These are phyloP conservation scores for Ptilorrhoa leucosticta DNA, from an alignment of 2,113 vertebrate genomes.

Conservation along the genomic window DNA sequence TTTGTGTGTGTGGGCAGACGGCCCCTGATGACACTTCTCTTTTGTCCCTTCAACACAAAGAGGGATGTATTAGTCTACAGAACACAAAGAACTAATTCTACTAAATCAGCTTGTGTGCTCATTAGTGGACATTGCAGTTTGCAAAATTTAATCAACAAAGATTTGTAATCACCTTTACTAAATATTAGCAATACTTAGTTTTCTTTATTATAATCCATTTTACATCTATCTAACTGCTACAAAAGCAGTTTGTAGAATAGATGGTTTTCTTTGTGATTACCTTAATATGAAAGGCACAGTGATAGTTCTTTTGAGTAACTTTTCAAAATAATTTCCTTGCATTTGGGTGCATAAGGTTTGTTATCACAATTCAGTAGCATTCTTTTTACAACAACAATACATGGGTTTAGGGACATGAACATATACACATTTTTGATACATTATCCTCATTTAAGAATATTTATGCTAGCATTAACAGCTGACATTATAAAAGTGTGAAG, in stretches of 20 bases:
- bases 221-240: not conserved
- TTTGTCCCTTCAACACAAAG: constrained; percentile 42
- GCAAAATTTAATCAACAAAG: constrained; percentile 9
- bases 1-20: not conserved
- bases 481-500: not conserved
- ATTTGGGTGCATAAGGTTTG: not conserved
- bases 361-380: not conserved
- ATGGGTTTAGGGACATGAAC: not conserved
- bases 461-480: not conserved
- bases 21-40: not conserved
- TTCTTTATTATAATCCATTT: not conserved
- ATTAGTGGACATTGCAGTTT: not conserved
- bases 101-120: constrained; percentile 15
- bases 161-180: not conserved
- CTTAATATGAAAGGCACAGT: not conserved
- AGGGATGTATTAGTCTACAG: not conserved
- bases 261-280: not conserved
- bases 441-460: not conserved
- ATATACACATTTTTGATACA: not conserved
- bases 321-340: not conserved
- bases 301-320: not conserved
- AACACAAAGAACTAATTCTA: constrained; percentile 34
- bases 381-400: not conserved
- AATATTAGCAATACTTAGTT: not conserved
- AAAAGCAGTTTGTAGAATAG: not conserved